phyloP scores from a whole-genome alignment of 1,140 invertebrate genomes.

The Ceratina calcarata region DNA sequence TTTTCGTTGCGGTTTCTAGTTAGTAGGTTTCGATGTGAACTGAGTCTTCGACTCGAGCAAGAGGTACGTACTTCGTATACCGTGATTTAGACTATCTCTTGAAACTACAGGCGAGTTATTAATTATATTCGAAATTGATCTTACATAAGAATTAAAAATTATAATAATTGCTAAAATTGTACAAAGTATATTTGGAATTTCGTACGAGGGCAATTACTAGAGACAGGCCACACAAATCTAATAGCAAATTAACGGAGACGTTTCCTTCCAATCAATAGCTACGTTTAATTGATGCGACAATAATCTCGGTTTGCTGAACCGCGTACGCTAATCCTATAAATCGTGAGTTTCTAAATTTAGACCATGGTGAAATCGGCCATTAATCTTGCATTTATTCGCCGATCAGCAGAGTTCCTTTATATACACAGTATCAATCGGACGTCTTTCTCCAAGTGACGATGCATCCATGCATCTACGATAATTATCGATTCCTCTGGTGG shows the following conservation, averaged over 20 bases:
- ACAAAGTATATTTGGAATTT: neutral
- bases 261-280: slow-evolving; percentile 2
- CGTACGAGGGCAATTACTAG: neutral
- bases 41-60: neutral
- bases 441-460: slow-evolving; percentile 14
- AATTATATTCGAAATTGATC: too few species aligned
- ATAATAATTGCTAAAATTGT: too few species aligned
- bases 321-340: slow-evolving; percentile 19
- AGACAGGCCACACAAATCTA: neutral
- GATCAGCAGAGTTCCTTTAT: neutral
- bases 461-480: too few species aligned
- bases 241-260: neutral
- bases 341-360: slow-evolving; percentile 42
- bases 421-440: slow-evolving; percentile 7
- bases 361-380: slow-evolving; percentile 33
- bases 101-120: neutral
- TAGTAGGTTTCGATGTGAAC: too few species aligned
- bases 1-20: slow-evolving; percentile 7
- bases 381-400: slow-evolving; percentile 43
- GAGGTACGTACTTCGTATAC: too few species aligned
- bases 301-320: slow-evolving; percentile 3
- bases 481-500: too few species aligned
- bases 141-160: too few species aligned
- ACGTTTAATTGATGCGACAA: slow-evolving; percentile 14
- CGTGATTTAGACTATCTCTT: too few species aligned